Conservation (phyloP, 1,140 invertebrate genomes). For the Orussus abietinus region DNA sequence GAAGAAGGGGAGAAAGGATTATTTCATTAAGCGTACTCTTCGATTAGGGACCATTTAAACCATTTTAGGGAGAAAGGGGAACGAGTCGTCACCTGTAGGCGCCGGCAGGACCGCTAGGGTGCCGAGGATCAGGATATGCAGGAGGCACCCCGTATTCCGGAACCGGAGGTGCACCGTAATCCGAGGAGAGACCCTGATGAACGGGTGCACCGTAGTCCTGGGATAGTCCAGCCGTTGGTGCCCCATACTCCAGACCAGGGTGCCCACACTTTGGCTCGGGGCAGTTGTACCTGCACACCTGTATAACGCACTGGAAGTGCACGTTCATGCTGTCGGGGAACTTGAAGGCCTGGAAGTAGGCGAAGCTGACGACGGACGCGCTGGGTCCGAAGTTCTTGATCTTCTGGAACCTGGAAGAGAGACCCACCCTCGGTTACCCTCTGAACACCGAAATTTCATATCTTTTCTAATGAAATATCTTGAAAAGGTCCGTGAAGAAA, state of each 20-base stretch:
- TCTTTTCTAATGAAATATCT: too few species aligned
- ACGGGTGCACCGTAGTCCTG: conserved; percentile 67
- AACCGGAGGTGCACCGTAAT: conserved; percentile 67
- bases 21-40: too few species aligned
- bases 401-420: conserved; percentile 85
- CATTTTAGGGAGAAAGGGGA: too few species aligned
- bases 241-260: conserved; percentile 67
- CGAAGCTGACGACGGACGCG: conserved; percentile 89
- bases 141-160: conserved; percentile 71
- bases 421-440: background rate
- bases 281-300: conserved; percentile 90
- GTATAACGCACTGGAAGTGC: conserved; percentile 94
- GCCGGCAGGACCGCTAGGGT: conserved; percentile 74
- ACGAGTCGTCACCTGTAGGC: conserved; percentile 63
- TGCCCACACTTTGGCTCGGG: conserved; percentile 83
- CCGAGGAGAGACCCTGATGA: conserved; percentile 57
- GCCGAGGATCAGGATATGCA: conserved; percentile 76
- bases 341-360: conserved; percentile 95
- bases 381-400: conserved; percentile 93
- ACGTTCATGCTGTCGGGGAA: conserved; percentile 97
- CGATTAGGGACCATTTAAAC: too few species aligned
- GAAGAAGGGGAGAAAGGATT: too few species aligned
- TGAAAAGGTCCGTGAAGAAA: too few species aligned
- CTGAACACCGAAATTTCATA: background rate
- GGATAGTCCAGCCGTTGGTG: conserved; percentile 57